phyloP scores from a whole-genome alignment of 1,140 invertebrate genomes.

The Vollenhovia emeryi region DNA sequence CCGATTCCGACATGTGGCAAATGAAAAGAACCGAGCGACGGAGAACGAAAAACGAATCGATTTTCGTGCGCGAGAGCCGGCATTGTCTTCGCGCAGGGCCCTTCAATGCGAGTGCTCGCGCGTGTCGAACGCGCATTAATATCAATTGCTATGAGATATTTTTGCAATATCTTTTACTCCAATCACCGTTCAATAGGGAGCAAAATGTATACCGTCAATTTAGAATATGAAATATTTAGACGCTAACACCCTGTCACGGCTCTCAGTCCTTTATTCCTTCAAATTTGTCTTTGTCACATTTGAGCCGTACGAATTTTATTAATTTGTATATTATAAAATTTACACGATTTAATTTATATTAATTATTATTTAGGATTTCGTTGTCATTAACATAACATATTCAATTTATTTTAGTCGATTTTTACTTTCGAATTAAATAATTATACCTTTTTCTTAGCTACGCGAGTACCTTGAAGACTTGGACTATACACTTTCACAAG shows the following conservation, averaged over 20 bases:
- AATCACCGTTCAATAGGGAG: not conserved
- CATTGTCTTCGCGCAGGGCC: slow-evolving; percentile 62
- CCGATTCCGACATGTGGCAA: slow-evolving; percentile 68
- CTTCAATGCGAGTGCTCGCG: not conserved
- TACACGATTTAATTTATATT: not conserved
- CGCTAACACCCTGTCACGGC: too few species aligned
- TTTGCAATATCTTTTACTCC: not conserved
- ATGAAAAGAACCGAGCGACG: slow-evolving; percentile 63
- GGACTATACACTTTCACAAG: not conserved
- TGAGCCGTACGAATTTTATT: too few species aligned
- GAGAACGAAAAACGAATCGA: slow-evolving; percentile 59
- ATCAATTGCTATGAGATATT: not conserved
- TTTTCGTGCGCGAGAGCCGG: slow-evolving; percentile 53
- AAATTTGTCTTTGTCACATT: too few species aligned
- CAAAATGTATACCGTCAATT: not conserved
- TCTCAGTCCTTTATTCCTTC: too few species aligned
- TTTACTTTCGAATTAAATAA: not conserved
- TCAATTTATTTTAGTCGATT: not conserved
- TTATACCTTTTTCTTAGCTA: not conserved
- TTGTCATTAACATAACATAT: not conserved
- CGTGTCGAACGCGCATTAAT: slow-evolving; percentile 17
- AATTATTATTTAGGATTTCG: not conserved
- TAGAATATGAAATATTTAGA: too few species aligned
- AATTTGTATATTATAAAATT: not conserved
- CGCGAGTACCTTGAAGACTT: not conserved